These are phyloP conservation scores for Dinoponera quadriceps DNA, from an alignment of 1,140 invertebrate species.

Conservation along the genomic window DNA sequence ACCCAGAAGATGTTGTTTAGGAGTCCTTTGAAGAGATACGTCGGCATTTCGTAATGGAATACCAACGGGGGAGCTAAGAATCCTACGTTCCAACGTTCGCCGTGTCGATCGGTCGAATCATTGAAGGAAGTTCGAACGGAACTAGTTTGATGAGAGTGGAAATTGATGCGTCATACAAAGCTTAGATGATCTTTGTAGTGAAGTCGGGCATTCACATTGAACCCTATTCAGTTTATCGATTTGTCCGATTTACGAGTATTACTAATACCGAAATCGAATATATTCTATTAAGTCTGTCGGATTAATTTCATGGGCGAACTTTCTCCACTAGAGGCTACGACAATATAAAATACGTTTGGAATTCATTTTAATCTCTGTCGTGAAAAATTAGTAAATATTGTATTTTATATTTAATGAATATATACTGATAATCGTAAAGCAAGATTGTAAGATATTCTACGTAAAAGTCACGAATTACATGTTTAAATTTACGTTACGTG, in stretches of 20 bases:
- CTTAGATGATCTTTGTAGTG: constrained; percentile 46
- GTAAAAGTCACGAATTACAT: too few species aligned
- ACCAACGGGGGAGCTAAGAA: constrained; percentile 40
- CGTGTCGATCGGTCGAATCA: constrained; percentile 27
- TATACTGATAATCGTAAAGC: not conserved
- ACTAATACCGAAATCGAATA: not conserved
- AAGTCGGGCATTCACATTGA: not conserved
- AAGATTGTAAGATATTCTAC: not conserved
- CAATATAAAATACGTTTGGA: not conserved
- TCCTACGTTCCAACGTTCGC: not conserved
- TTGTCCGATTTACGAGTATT: constrained; percentile 25
- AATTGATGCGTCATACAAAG: constrained; percentile 54
- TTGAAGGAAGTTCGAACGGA: constrained; percentile 32
- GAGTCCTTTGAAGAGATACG: constrained; percentile 17
- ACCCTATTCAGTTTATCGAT: constrained; percentile 35
- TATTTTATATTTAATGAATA: constrained; percentile 18
- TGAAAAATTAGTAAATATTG: constrained; percentile 7
- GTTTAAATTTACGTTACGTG: not conserved
- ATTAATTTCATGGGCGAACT: constrained; percentile 17
- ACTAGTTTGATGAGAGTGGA: constrained; percentile 57
- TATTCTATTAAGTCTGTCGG: constrained; percentile 7
- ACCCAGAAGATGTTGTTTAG: constrained; percentile 21
- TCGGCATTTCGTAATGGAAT: constrained; percentile 34
- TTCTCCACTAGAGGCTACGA: not conserved
- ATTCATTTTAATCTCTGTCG: not conserved